These are phyloP conservation scores for Porites rus DNA, from an alignment of 92 coral and sea anemone species.

Conservation along the genomic window DNA sequence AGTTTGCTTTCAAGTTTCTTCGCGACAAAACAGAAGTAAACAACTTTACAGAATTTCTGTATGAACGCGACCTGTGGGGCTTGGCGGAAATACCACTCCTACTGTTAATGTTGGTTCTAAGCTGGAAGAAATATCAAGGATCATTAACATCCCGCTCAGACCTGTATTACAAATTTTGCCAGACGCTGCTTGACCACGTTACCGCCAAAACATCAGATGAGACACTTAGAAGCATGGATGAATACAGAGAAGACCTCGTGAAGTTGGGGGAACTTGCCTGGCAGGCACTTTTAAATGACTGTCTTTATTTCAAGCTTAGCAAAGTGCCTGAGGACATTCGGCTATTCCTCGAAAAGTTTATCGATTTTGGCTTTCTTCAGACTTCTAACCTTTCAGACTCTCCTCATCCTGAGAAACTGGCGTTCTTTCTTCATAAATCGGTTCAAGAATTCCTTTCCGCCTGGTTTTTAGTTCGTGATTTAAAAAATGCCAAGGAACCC, in stretches of 20 bases:
- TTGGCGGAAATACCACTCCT: too few species aligned
- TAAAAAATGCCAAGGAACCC: neutral
- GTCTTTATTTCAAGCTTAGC: constrained; percentile 2
- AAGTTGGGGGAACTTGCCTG: constrained; percentile 24
- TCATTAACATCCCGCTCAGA: too few species aligned
- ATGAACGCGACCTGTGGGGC: too few species aligned
- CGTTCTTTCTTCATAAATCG: constrained; percentile 19
- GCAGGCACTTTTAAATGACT: constrained; percentile 13
- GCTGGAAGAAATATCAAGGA: too few species aligned
- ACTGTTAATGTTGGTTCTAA: too few species aligned
- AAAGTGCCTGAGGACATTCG: neutral
- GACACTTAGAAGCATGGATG: neutral
- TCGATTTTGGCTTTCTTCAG: constrained; percentile 11
- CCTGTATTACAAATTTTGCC: neutral
- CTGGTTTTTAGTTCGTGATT: constrained; percentile 14
- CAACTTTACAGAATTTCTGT: too few species aligned
- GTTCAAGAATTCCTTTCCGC: constrained; percentile 33
- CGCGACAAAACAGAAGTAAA: too few species aligned
- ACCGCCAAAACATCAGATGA: neutral
- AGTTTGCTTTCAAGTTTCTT: too few species aligned
- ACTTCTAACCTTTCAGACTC: constrained; percentile 11
- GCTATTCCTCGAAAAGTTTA: neutral
- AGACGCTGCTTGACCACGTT: constrained; percentile 1
- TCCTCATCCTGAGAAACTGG: neutral
- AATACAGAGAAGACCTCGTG: neutral